A percentile compares a stretch with the other conserved stretches of the same genome.
phyloP scores from a whole-genome alignment of 1,140 invertebrate genomes.

The Lasaia peninsularis region DNA sequence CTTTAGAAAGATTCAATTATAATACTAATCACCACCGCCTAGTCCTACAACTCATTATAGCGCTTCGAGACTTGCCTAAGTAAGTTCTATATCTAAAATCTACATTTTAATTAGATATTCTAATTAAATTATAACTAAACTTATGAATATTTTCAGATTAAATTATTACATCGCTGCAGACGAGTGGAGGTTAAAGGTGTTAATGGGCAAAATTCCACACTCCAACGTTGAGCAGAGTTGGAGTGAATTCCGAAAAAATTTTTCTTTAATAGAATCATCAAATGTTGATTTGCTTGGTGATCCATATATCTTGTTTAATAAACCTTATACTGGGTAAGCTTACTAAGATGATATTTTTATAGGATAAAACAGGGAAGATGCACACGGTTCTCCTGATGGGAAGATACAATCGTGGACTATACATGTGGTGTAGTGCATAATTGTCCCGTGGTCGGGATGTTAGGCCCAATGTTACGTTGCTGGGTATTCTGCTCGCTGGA shows the following conservation, averaged over 20 bases:
- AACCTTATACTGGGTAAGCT: conserved; percentile 78
- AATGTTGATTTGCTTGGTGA: conserved; percentile 77
- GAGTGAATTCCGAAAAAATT: conserved; percentile 72
- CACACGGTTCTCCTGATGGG: too few relatives aligned
- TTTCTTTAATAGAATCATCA: conserved; percentile 57
- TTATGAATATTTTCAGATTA: conserved; percentile 51
- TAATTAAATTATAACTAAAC: too few relatives aligned
- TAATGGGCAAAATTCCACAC: conserved; percentile 65
- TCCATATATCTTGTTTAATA: conserved; percentile 76
- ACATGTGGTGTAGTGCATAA: too few relatives aligned
- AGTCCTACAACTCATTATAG: conserved; percentile 69
- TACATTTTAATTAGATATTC: conserved; percentile 15
- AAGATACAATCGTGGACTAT: too few relatives aligned
- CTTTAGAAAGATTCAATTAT: conserved; percentile 53
- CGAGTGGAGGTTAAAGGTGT: conserved; percentile 78
- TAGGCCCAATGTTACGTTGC: too few relatives aligned
- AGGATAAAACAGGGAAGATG: too few relatives aligned
- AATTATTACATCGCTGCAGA: conserved; percentile 80
- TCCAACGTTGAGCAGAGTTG: conserved; percentile 66
- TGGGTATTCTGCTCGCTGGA: too few relatives aligned
- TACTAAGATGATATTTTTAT: too few relatives aligned
- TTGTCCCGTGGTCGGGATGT: too few relatives aligned
- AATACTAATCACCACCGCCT: conserved; percentile 62
- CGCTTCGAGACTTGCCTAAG: conserved; percentile 75
- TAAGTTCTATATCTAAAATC: conserved; percentile 26